Evolutionary conservation across 2,113 vertebrate genomes (phyloP).

Genomic region (Penelope pileata): DNA sequence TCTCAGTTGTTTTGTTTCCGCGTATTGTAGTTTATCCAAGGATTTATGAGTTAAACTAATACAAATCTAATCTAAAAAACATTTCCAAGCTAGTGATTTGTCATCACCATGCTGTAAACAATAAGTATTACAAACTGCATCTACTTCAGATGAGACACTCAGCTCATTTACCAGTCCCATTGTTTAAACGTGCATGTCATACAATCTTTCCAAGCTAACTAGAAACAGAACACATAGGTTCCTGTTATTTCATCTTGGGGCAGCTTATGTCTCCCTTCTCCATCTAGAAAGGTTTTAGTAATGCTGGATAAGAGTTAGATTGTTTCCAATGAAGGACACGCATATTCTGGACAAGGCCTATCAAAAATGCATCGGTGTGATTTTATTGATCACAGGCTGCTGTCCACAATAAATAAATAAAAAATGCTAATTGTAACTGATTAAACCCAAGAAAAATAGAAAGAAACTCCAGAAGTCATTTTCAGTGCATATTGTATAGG

Average conservation of each 20-base stretch:
- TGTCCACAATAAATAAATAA: background rate
- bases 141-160: background rate
- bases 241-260: background rate
- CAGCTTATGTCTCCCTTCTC: background rate
- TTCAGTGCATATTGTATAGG: background rate
- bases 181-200: background rate
- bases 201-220: background rate
- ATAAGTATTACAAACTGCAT: background rate
- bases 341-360: background rate
- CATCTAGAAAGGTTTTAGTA: background rate
- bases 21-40: background rate
- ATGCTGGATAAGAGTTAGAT: background rate
- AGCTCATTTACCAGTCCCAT: background rate
- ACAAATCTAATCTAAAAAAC: background rate
- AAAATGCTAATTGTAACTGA: background rate
- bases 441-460: background rate
- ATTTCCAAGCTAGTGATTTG: conserved; percentile 10
- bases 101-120: background rate
- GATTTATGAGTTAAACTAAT: background rate
- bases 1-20: background rate
- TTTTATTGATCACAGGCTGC: background rate
- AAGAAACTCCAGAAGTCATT: background rate
- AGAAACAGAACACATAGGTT: conserved; percentile 43
- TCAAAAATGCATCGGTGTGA: background rate
- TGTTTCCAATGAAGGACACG: background rate